Conservation (phyloP, 1,140 invertebrate species). For the Drosophila virilis region DNA sequence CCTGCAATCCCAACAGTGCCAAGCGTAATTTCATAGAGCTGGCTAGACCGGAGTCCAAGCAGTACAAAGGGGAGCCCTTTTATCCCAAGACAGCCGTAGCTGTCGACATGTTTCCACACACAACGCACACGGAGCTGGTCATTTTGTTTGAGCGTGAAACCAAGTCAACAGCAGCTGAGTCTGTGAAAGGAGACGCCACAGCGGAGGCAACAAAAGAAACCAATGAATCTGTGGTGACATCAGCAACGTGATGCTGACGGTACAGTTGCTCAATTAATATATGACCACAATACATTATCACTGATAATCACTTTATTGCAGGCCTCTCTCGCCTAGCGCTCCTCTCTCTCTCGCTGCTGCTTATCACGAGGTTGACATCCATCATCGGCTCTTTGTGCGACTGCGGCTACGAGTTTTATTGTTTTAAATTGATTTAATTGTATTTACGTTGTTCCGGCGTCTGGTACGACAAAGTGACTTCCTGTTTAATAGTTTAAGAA, state of each 20-base stretch:
- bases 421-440: conserved; percentile 82
- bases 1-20: conserved; percentile 94
- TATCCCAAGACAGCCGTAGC: conserved; percentile 91
- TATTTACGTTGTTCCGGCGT: conserved; percentile 71
- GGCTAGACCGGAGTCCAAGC: conserved; percentile 91
- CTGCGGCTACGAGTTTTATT: conserved; percentile 62
- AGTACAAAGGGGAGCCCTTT: conserved; percentile 92
- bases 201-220: conserved; percentile 3
- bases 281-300: conserved; percentile 5
- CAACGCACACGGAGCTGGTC: conserved; percentile 94
- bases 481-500: conserved; percentile 62
- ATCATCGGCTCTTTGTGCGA: conserved; percentile 66
- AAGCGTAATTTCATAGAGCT: conserved; percentile 96
- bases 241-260: conserved; percentile 21
- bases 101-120: conserved; percentile 98
- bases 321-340: conserved; percentile 7
- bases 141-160: conserved; percentile 90
- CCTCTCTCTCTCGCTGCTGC: conserved; percentile 28
- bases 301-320: conserved; percentile 37
- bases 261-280: conserved; percentile 28
- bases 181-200: conserved; percentile 3
- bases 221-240: not conserved
- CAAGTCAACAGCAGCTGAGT: conserved; percentile 32
- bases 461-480: conserved; percentile 61
- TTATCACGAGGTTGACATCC: conserved; percentile 51